A percentile compares a stretch with the other conserved stretches of the same genome.
These are phyloP conservation scores for Eolophus roseicapilla DNA, from an alignment of 2,113 vertebrate species.

Conservation along the genomic window DNA sequence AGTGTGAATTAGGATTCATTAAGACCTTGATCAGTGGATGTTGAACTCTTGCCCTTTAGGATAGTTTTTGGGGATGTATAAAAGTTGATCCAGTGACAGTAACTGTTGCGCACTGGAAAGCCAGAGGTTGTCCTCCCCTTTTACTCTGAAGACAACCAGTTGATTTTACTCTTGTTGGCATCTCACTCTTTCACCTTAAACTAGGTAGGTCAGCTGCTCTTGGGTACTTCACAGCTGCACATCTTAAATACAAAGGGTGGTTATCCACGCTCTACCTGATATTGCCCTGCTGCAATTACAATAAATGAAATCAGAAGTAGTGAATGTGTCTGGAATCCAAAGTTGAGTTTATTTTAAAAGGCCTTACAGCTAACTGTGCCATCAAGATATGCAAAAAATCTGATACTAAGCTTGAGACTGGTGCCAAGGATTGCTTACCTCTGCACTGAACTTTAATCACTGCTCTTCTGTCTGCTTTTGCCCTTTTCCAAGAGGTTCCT, in stretches of 20 bases:
- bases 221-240: background rate
- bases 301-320: background rate
- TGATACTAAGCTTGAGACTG: background rate
- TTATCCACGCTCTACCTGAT: background rate
- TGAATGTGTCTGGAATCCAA: background rate
- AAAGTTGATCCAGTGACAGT: background rate
- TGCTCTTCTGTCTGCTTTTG: background rate
- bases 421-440: background rate
- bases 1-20: background rate
- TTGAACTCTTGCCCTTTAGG: background rate
- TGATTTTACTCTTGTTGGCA: conserved; percentile 1
- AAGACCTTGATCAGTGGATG: background rate
- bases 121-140: background rate
- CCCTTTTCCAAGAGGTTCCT: background rate
- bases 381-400: background rate
- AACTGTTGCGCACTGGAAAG: background rate
- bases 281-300: background rate
- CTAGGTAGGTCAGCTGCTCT: background rate
- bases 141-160: background rate
- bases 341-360: background rate
- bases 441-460: background rate
- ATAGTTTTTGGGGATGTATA: conserved; percentile 26
- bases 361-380: background rate
- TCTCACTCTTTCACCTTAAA: conserved; percentile 20
- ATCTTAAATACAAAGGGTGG: background rate